phyloP scores from a whole-genome alignment of 2,113 vertebrate genomes.

The Thunnus maccoyii region DNA sequence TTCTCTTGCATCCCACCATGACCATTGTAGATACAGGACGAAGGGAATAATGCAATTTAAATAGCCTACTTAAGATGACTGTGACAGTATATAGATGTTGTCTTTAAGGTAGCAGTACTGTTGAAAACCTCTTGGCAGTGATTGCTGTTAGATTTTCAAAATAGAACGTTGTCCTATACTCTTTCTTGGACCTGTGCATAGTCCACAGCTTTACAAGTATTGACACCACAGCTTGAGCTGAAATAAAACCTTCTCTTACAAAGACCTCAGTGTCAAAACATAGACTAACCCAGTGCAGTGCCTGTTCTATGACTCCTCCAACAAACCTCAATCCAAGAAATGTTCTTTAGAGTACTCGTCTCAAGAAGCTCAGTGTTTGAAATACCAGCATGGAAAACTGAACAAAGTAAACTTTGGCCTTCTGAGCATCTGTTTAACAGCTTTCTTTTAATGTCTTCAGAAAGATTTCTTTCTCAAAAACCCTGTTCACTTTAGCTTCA shows the following conservation, averaged over 20 bases:
- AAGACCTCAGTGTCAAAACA: conserved; percentile 18
- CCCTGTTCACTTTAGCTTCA: conserved; percentile 11
- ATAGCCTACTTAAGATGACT: conserved; percentile 13
- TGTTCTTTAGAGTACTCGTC: conserved; percentile 9
- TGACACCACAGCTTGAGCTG: conserved; percentile 8
- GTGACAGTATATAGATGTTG: conserved; percentile 21
- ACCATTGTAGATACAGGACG: background rate
- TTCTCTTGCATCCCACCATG: background rate
- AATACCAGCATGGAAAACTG: background rate
- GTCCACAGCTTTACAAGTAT: conserved; percentile 1
- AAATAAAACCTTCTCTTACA: conserved; percentile 34
- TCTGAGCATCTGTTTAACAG: conserved; percentile 17
- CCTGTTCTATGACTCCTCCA: conserved; percentile 1
- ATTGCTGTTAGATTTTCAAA: background rate
- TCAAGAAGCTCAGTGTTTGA: conserved; percentile 30
- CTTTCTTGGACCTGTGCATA: background rate
- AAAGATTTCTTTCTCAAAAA: background rate
- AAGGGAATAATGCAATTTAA: conserved; percentile 13
- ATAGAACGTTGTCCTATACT: background rate
- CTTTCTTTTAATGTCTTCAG: conserved; percentile 9
- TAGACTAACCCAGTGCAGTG: background rate
- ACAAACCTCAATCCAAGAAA: background rate
- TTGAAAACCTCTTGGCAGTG: conserved; percentile 18
- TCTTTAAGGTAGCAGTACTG: conserved; percentile 2
- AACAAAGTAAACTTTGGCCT: conserved; percentile 20